Base-by-base conservation (phyloP, 1,140 invertebrate species). In the Drosophila sulfurigaster region DNA sequence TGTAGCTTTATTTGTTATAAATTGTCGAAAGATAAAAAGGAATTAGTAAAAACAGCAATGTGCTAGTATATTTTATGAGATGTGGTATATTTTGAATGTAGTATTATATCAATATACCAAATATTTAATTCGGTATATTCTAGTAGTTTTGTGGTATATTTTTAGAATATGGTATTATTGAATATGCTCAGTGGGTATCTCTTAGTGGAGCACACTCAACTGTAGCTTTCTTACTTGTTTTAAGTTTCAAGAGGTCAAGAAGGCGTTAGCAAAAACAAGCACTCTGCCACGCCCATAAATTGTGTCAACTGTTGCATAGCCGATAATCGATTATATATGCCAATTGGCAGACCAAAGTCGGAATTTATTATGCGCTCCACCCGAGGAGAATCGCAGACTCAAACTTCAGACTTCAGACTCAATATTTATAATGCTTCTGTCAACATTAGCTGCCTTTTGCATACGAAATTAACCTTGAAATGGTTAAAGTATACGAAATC, bases 391-490 rank as follows among this genome's bases (percentile, higher is more conserved):
- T 52, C 69, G 45, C 51, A 57, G 57, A 25, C 20, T 20, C 11
- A 6, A 25, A n/a, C 6, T 8, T 28, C 20, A 35, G 43, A 38
- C 43, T 43, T 48, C 20, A 16, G 41, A 62, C 71, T 28, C 38
- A 25, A 25, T 25, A 76, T 72, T 76, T 76, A 71, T 41, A 66
- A 72, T 64, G 41, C 48, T 58, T 35, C 63, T 62, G 64, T 60
- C 71, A 62, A 54, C 57, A 45, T 51, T 25, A 48, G 51, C 20
- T 57, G 49, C 57, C 41, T 51, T 79, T 64, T 78, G 65, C 57
- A 43, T 75, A 71, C 56, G 20, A 82, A 82, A 60, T 60, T 69
- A 77, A 82, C 81, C 81, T 82, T 82, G 81, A 82, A 79, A 57
- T 79, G 7, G 28, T 11, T 63, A 35, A 54, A 43, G 16, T 56